Evolutionary conservation across 35 echinoderm and acorn worm genomes (phyloP).

Genomic region (Nesometra sesokonis): DNA sequence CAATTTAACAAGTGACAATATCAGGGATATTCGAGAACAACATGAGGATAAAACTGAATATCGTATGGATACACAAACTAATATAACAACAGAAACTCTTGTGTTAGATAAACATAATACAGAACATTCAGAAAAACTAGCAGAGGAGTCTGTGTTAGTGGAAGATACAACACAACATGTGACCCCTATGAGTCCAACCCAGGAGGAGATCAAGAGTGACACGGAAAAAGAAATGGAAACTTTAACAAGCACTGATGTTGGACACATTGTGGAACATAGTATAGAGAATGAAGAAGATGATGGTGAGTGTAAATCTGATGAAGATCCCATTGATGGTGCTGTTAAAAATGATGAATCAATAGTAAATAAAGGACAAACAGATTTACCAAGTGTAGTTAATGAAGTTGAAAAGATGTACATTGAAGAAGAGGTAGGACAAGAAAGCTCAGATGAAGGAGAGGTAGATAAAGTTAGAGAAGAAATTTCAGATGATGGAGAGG

Average conservation of each 20-base stretch:
- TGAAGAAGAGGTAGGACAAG: not conserved
- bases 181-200: not conserved
- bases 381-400: not conserved
- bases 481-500: not conserved
- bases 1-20: not conserved
- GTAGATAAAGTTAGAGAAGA: not conserved
- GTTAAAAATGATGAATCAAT: not conserved
- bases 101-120: not conserved
- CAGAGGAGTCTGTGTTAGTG: not conserved
- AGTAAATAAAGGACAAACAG: not conserved
- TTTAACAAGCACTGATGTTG: not conserved
- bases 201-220: not conserved
- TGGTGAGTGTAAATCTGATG: not conserved
- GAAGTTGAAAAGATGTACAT: not conserved
- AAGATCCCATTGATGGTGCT: not conserved
- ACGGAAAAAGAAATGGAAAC: not conserved
- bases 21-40: not conserved
- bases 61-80: too few relatives aligned
- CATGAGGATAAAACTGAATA: not conserved
- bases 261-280: not conserved
- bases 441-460: not conserved
- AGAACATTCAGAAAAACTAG: not conserved
- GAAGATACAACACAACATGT: not conserved
- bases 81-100: too few relatives aligned
- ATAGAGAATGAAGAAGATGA: constrained; percentile 1